Evolutionary conservation across 2,888 invertebrate species (phyloP), one percentile per base, ranked within the genome.

Genomic region (Rhagophthalmus giganteus): DNA sequence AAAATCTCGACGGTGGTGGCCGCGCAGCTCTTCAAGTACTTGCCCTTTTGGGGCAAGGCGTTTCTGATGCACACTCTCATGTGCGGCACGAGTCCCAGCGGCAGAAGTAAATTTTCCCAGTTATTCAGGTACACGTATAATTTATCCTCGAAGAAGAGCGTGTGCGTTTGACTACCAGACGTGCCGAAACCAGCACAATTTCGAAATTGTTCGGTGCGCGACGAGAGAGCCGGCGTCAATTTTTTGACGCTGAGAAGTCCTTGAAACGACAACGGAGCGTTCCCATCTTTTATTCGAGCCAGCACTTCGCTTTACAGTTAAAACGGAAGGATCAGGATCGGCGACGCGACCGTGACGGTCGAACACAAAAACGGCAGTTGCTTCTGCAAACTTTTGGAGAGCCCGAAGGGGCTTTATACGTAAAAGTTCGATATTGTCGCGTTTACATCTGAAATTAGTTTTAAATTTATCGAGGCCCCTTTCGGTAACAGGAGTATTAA

Each of bases 1-100:
- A 61, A 28, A 31, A 62, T 46, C 30, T 62, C 57, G 12, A 64
- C 54, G 6, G 57, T 54, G n/a, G 62, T 64, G 24, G 62, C 41
- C 2, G 50, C 49, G 8, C 45, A 56, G 3, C 56, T 31, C 37
- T 61, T 61, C 1, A 62, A 11, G 44, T 62, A 64, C 28, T 54
- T 60, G 2, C 41, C 45, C 15, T 60, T 59, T 30, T 60, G 59
- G 4, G 59, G 57, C n/a, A 46, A 12, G 4, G 58, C 59, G 35
- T 62, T 56, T 26, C 38, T 56, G 4, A 64, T 48, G 9, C 37
- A 40, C 2, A 64, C 26, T 12, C 57, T 40, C 60, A 62, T 59
- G 11, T 58, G 33, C 7, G 59, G 57, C 8, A 64, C 46, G 13
- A 64, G 14, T 8, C 62, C 60, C 9, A 61, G 32, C 2, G 64